Conservation (phyloP, 1,140 invertebrate species). For the Anastatus disparis region DNA sequence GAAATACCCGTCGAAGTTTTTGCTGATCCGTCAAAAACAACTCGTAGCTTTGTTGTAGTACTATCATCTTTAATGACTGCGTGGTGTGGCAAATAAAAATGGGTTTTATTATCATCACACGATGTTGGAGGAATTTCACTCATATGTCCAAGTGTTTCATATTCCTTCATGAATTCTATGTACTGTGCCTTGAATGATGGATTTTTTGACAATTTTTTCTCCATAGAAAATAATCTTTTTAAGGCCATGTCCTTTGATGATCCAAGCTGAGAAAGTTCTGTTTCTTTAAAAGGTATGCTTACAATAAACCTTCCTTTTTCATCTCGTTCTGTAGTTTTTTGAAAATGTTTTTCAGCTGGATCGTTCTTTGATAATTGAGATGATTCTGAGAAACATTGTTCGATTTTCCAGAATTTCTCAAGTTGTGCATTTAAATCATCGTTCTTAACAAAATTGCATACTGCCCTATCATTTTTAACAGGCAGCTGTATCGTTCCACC, state of each 20-base stretch:
- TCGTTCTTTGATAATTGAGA: too few species aligned
- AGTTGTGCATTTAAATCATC: neutral
- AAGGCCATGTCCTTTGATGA: too few species aligned
- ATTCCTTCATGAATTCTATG: neutral
- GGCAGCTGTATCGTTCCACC: too few species aligned
- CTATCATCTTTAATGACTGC: slow-evolving; percentile 31
- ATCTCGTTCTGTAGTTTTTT: neutral
- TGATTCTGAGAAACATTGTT: too few species aligned
- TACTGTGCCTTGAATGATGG: neutral
- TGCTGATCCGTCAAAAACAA: slow-evolving; percentile 14
- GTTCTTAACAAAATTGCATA: neutral
- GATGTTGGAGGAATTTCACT: neutral
- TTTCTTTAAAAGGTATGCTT: neutral
- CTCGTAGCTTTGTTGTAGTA: neutral
- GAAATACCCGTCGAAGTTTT: neutral
- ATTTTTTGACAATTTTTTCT: too few species aligned
- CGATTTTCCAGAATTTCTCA: neutral
- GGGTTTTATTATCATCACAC: too few species aligned
- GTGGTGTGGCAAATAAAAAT: neutral
- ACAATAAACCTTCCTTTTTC: neutral
- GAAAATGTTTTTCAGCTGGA: too few species aligned
- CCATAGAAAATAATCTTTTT: too few species aligned
- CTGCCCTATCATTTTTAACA: neutral
- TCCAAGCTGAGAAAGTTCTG: too few species aligned
- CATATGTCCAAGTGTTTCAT: neutral